A percentile compares a stretch with the other conserved stretches of the same genome.
Evolutionary conservation across 2,888 invertebrate genomes (phyloP).

Genomic region (Hipparchia sbordonii): DNA sequence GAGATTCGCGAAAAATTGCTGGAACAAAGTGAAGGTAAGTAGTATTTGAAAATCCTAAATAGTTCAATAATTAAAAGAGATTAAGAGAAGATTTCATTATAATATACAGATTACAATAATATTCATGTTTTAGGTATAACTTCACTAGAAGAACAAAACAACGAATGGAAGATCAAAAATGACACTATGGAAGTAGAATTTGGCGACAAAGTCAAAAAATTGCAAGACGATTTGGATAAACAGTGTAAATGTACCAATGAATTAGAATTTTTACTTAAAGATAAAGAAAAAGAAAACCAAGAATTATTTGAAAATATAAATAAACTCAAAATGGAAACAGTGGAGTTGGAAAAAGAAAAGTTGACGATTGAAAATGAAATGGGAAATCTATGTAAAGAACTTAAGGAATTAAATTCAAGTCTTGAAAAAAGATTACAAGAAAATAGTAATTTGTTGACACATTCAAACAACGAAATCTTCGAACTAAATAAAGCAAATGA

Average conservation of each 20-base stretch:
- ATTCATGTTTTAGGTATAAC: conserved; percentile 48
- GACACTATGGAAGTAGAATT: conserved; percentile 40
- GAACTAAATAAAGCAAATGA: conserved; percentile 44
- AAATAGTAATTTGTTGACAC: conserved; percentile 32
- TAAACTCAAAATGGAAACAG: conserved; percentile 27
- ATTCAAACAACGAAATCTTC: conserved; percentile 44
- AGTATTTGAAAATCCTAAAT: neutral
- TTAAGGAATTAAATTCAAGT: conserved; percentile 45
- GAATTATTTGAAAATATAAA: conserved; percentile 28
- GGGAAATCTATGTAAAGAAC: conserved; percentile 32
- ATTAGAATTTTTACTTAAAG: conserved; percentile 39
- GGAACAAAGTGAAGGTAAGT: conserved; percentile 50
- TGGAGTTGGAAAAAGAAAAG: conserved; percentile 35
- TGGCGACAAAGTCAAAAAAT: conserved; percentile 45
- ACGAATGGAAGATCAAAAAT: conserved; percentile 50
- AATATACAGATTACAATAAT: neutral
- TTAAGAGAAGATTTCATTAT: no score
- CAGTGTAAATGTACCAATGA: conserved; percentile 44
- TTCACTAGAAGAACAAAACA: conserved; percentile 46
- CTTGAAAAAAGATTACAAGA: conserved; percentile 53
- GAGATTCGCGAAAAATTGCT: conserved; percentile 28
- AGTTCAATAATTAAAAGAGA: neutral
- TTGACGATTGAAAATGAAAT: conserved; percentile 26
- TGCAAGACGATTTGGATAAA: conserved; percentile 47
- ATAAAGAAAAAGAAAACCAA: conserved; percentile 33